phyloP scores from a whole-genome alignment of 2,888 invertebrate species.

The Apomyelois bistriatella region DNA sequence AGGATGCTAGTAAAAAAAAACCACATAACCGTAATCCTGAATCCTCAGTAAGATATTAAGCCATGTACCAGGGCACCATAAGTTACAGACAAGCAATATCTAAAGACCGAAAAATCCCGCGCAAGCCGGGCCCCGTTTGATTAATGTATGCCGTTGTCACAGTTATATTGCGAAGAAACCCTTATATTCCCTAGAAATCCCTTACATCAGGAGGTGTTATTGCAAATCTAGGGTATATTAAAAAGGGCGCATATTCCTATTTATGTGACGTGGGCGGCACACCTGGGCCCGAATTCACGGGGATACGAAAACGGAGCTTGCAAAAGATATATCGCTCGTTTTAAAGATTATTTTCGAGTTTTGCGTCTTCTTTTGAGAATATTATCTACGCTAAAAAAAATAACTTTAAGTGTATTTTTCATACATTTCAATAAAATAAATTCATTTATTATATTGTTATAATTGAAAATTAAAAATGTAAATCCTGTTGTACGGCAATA shows the following conservation, averaged over 20 bases:
- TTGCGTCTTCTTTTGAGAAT: background rate
- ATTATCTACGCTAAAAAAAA: background rate
- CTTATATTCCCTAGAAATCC: conserved; percentile 51
- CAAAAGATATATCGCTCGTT: conserved; percentile 11
- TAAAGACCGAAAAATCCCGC: conserved; percentile 36
- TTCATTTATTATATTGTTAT: too few relatives aligned
- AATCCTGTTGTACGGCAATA: too few relatives aligned
- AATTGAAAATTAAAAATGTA: too few relatives aligned
- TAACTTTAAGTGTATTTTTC: too few relatives aligned
- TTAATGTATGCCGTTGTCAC: conserved; percentile 74
- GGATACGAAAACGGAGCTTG: conserved; percentile 1
- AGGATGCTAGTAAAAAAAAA: background rate
- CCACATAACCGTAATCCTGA: background rate
- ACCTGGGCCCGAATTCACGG: conserved; percentile 13
- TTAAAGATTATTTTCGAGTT: conserved; percentile 4
- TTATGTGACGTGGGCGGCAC: conserved; percentile 48
- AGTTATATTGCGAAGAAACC: conserved; percentile 65
- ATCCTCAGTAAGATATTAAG: conserved; percentile 41
- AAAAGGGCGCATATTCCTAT: conserved; percentile 64
- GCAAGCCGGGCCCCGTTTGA: conserved; percentile 59
- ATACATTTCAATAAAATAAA: too few relatives aligned
- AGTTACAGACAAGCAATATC: conserved; percentile 68
- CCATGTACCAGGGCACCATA: conserved; percentile 53
- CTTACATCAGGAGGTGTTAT: conserved; percentile 64
- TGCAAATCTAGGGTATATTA: conserved; percentile 77